Evolutionary conservation across 2,113 vertebrate genomes (phyloP).

Genomic region (Hystrix brachyura): DNA sequence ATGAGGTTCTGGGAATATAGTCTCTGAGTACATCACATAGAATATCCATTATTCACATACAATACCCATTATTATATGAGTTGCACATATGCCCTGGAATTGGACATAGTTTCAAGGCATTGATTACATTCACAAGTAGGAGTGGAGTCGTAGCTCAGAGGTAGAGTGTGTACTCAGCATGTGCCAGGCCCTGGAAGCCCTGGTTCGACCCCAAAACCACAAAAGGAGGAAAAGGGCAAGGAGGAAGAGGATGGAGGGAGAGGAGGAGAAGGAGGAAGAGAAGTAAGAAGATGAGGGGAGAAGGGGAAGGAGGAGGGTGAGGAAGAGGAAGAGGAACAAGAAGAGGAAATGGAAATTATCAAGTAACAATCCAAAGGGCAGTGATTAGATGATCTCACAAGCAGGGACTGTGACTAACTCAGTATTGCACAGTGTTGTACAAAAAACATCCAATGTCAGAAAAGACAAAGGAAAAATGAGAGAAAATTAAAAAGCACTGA

Average conservation of each 20-base stretch:
- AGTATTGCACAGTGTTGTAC: background rate
- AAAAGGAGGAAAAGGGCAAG: background rate
- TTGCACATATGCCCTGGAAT: background rate
- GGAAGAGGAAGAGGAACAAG: background rate
- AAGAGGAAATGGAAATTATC: background rate
- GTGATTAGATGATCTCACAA: background rate
- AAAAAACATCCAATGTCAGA: background rate
- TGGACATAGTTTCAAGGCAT: background rate
- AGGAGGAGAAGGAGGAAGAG: background rate
- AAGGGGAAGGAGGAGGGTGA: too few relatives aligned
- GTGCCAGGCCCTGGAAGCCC: background rate
- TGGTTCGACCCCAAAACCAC: background rate
- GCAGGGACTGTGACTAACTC: background rate
- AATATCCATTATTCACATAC: background rate
- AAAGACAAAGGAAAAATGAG: background rate
- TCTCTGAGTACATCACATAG: background rate
- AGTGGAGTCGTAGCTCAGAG: background rate
- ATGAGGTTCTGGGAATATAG: background rate
- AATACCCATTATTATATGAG: background rate
- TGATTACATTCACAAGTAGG: background rate
- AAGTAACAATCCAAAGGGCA: background rate
- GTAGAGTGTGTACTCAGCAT: background rate
- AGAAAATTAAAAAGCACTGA: background rate
- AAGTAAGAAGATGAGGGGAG: background rate
- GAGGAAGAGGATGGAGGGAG: too few relatives aligned